Base-by-base conservation (phyloP, 2,888 invertebrate genomes). In the Cheilosia variabilis region DNA sequence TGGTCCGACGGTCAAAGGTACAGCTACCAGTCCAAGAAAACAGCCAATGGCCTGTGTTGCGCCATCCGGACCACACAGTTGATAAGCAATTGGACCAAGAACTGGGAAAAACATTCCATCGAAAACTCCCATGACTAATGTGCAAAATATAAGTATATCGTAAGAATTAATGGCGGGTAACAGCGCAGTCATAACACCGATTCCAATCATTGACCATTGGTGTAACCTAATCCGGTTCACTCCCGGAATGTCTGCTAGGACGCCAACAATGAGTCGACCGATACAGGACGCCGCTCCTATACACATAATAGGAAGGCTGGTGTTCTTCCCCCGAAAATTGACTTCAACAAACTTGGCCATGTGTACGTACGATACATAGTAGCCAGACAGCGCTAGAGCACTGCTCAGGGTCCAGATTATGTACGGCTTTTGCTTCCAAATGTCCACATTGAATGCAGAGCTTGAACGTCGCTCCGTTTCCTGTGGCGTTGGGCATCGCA, bases 41-140 rank as follows among this genome's bases (percentile, higher is more conserved):
- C 62, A 82, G n/a, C 86, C 86, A 31, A 87, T 87, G 0, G 82
- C 86, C 34, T 87, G 86, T 2, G 86, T 63, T 9, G 86, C 86
- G 4, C 86, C 86, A n/a, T 45, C 68, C 15, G 77, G 24, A 15
- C 86, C 86, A 7, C 86, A 87, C 5, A 87, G 27, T 63, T 87
- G 82, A 53, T 77, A 87, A 4, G 62, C 58, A 17, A 87, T 87
- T 19, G 86, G 86, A 1, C 86, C 81, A 19, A 87, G 50, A 34
- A 87, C 77, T 22, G 86, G 82, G 22, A 87, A 73, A n/a, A 87
- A 87, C 82, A 87, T 82, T 43, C 86, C 86, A 31, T 87, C 86
- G 27, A 87, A 87, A 31, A 87, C 43, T 6, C 86, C 86, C 63
- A 87, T 73, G 13, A 77, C 41, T 4, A 82, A 15, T 6, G 77